phyloP scores from a whole-genome alignment of 2,797 vertebrate species.

The Geotrypetes seraphini region DNA sequence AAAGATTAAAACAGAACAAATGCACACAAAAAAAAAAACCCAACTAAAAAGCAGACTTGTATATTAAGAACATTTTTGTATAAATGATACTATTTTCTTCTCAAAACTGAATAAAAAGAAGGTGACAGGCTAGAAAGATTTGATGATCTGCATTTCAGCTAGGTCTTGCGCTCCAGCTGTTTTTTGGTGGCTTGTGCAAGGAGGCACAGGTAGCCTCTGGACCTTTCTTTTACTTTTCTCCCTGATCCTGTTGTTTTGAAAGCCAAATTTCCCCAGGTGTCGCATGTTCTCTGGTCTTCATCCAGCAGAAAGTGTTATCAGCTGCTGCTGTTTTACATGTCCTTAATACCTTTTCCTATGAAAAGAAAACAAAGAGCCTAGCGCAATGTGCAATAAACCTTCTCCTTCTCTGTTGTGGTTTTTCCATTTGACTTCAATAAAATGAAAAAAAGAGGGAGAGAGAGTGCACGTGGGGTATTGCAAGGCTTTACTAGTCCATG shows the following conservation, averaged over 20 bases:
- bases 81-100: slow-evolving; percentile 99
- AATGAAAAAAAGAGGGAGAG: too few species aligned
- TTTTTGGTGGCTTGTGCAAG: slow-evolving; percentile 40
- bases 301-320: slow-evolving; percentile 79
- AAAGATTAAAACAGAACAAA: slow-evolving; percentile 37
- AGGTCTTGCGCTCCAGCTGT: too few species aligned
- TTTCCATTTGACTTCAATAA: not conserved
- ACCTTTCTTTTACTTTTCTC: slow-evolving; percentile 27
- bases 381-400: slow-evolving; percentile 98
- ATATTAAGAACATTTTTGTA: slow-evolving; percentile 96
- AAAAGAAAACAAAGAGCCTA: slow-evolving; percentile 88
- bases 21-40: slow-evolving; percentile 33
- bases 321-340: slow-evolving; percentile 98
- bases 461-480: not conserved
- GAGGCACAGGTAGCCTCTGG: slow-evolving; percentile 45
- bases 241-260: slow-evolving; percentile 57
- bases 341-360: slow-evolving; percentile 97
- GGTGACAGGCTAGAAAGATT: slow-evolving; percentile 90
- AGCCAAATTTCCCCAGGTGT: slow-evolving; percentile 67
- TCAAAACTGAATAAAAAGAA: slow-evolving; percentile 60
- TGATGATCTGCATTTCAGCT: too few species aligned
- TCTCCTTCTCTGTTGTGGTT: slow-evolving; percentile 80
- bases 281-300: slow-evolving; percentile 92
- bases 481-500: too few species aligned
- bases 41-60: slow-evolving; percentile 61